phyloP scores from a whole-genome alignment of 2,888 invertebrate species.

The Clusia tigrina region DNA sequence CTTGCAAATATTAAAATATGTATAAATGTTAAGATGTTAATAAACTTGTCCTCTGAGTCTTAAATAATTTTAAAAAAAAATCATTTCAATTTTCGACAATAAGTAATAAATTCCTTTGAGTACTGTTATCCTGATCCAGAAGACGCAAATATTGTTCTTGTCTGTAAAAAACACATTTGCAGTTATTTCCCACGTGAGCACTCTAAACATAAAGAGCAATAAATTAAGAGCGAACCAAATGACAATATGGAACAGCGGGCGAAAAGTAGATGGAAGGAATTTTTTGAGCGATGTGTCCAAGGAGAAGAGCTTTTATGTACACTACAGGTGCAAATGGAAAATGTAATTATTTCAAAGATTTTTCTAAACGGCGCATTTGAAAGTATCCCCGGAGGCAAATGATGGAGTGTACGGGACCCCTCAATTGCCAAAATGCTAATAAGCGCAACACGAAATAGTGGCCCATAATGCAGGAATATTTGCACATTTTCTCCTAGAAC shows the following conservation, averaged over 20 bases:
- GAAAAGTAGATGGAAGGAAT: conserved; percentile 24
- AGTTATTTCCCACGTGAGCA: conserved; percentile 57
- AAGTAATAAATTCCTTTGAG: conserved; percentile 55
- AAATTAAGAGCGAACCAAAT: conserved; percentile 50
- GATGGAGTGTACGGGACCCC: background rate
- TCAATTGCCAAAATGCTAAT: conserved; percentile 25
- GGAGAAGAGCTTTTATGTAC: conserved; percentile 18
- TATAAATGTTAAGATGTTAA: too few species aligned
- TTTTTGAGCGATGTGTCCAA: background rate
- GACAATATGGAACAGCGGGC: conserved; percentile 22
- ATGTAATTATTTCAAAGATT: conserved; percentile 56
- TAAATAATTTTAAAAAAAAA: too few species aligned
- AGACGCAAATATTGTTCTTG: conserved; percentile 1
- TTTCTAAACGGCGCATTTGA: conserved; percentile 30
- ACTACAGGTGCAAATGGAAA: conserved; percentile 56
- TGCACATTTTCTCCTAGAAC: too few species aligned
- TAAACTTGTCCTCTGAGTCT: too few species aligned
- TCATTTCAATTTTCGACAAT: conserved; percentile 17
- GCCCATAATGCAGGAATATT: conserved; percentile 4
- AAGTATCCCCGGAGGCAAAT: conserved; percentile 6
- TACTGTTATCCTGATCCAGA: conserved; percentile 55
- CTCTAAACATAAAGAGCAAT: conserved; percentile 58
- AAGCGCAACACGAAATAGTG: background rate
- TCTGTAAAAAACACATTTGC: conserved; percentile 45
- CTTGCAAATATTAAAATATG: too few species aligned